phyloP scores from a whole-genome alignment of 92 coral and sea anemone genomes.

The Phenganax subtilis region DNA sequence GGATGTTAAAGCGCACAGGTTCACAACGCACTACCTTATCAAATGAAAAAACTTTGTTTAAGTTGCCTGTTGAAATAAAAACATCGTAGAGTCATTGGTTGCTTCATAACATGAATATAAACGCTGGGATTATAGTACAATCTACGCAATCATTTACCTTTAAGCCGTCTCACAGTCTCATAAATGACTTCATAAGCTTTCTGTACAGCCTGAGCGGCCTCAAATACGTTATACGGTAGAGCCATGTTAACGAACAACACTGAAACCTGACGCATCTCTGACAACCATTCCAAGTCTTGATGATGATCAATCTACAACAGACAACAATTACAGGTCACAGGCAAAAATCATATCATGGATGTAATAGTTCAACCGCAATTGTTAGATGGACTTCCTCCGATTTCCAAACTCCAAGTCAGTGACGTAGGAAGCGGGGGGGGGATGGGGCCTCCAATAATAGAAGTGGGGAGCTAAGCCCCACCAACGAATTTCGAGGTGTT shows the following conservation, averaged over 20 bases:
- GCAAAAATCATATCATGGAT: too few relatives aligned
- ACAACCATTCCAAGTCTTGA: constrained; percentile 83
- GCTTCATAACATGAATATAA: neutral
- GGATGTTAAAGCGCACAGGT: too few relatives aligned
- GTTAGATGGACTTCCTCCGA: neutral
- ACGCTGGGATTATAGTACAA: neutral
- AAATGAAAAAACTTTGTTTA: constrained; percentile 93
- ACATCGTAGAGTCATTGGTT: neutral
- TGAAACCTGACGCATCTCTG: constrained; percentile 98
- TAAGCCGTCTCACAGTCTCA: constrained; percentile 61
- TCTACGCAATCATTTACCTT: constrained; percentile 50
- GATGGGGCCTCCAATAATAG: neutral
- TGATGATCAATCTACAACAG: constrained; percentile 76
- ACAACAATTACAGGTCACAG: neutral
- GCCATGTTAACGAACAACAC: constrained; percentile 92
- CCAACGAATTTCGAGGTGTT: too few relatives aligned
- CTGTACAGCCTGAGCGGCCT: constrained; percentile 76
- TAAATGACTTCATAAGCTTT: constrained; percentile 85
- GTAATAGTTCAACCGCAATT: too few relatives aligned
- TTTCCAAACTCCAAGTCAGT: neutral
- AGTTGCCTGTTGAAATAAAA: constrained; percentile 57
- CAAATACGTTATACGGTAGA: constrained; percentile 65
- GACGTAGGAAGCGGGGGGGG: too few relatives aligned
- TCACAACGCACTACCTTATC: constrained; percentile 67
- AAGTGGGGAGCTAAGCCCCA: too few relatives aligned